Percentiles rank a stretch among this genome's conserved stretches.
phyloP scores from a whole-genome alignment of 2,888 invertebrate genomes.

The Colletes collaris region DNA sequence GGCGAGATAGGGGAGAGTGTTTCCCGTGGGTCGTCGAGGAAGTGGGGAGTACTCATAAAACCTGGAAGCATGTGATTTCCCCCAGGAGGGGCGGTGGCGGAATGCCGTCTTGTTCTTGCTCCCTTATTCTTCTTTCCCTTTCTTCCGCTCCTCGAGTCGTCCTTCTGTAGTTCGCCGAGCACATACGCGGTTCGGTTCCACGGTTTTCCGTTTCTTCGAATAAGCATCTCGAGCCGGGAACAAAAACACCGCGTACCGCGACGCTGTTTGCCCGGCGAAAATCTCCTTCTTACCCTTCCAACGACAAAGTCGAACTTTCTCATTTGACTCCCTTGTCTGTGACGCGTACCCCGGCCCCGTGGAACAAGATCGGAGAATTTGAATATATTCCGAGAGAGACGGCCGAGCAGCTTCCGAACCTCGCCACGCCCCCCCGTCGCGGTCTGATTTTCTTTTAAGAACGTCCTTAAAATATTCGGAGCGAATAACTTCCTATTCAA shows the following conservation, averaged over 20 bases:
- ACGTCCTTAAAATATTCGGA: slow-evolving; percentile 26
- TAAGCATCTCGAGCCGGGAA: slow-evolving; percentile 1
- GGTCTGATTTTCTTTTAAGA: slow-evolving; percentile 23
- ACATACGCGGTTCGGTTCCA: slow-evolving; percentile 34
- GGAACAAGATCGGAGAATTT: slow-evolving; percentile 34
- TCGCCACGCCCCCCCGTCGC: background rate
- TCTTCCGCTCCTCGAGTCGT: slow-evolving; percentile 19
- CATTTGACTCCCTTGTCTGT: slow-evolving; percentile 17
- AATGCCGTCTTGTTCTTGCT: slow-evolving; percentile 70
- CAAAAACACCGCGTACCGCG: slow-evolving; percentile 8
- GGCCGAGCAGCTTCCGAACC: background rate
- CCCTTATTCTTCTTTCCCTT: slow-evolving; percentile 32
- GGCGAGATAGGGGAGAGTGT: slow-evolving; percentile 49
- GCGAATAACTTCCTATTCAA: slow-evolving; percentile 23
- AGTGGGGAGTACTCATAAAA: slow-evolving; percentile 78
- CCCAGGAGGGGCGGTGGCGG: slow-evolving; percentile 76
- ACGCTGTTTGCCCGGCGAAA: slow-evolving; percentile 1
- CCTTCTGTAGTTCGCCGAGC: slow-evolving; percentile 17
- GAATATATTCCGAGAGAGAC: slow-evolving; percentile 30
- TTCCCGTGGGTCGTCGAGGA: slow-evolving; percentile 70
- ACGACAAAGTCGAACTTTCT: slow-evolving; percentile 14
- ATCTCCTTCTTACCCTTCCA: slow-evolving; percentile 5
- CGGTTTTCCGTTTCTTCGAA: slow-evolving; percentile 28
- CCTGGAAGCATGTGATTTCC: slow-evolving; percentile 80
- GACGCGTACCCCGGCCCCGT: slow-evolving; percentile 1